Percentiles rank a stretch among this genome's conserved stretches.
phyloP scores from a whole-genome alignment of 2,797 vertebrate genomes.

The Manis crassicaudata region DNA sequence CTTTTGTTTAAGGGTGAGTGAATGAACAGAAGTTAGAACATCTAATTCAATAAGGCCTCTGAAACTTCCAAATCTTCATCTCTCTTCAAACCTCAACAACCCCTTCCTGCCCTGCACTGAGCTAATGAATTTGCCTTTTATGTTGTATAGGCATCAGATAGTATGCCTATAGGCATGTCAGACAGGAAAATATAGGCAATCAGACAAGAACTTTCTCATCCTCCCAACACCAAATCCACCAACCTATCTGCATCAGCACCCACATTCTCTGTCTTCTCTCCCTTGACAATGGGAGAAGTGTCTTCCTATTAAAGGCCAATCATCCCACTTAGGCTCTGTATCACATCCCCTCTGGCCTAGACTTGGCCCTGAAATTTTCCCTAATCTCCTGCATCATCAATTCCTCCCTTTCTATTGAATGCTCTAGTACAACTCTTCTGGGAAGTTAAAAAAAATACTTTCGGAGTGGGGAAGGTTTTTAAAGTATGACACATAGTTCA shows the following conservation, averaged over 20 bases:
- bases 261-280: background rate
- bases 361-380: background rate
- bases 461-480: background rate
- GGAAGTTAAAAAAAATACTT: background rate
- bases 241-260: background rate
- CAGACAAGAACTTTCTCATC: background rate
- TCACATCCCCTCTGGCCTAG: background rate
- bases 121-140: background rate
- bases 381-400: background rate
- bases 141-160: too few species aligned
- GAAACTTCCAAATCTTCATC: background rate
- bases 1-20: background rate
- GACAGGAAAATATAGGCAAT: background rate
- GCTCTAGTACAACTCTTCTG: background rate
- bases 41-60: background rate
- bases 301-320: background rate
- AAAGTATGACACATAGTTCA: background rate
- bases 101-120: background rate
- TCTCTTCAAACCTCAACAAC: slow-evolving; percentile 4
- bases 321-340: background rate
- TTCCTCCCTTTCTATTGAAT: background rate
- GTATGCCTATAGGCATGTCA: too few species aligned
- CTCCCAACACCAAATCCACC: slow-evolving; percentile 18
- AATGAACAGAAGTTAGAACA: background rate
- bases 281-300: background rate